A percentile compares a stretch with the other conserved stretches of the same genome.
Evolutionary conservation across 2,113 vertebrate species (phyloP).

Genomic region (Diadophis punctatus): DNA sequence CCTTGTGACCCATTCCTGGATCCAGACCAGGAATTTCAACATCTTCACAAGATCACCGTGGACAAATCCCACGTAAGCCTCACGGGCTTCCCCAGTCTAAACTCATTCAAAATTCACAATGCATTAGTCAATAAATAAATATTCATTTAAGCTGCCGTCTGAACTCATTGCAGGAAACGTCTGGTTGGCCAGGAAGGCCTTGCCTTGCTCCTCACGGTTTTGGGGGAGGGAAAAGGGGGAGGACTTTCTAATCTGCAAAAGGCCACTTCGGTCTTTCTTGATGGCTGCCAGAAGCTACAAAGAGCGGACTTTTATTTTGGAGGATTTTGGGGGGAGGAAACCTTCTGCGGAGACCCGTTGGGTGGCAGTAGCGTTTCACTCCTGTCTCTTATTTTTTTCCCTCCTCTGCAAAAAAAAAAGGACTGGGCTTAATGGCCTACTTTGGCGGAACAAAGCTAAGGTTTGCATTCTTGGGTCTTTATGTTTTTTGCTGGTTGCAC

Average conservation of each 20-base stretch:
- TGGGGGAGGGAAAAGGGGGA: neutral
- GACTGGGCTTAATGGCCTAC: slow-evolving; percentile 1
- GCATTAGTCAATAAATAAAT: neutral
- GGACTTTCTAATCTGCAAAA: no score
- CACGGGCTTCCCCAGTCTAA: neutral
- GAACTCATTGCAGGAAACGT: neutral
- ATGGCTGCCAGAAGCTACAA: neutral
- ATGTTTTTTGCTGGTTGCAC: neutral
- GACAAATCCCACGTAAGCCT: neutral
- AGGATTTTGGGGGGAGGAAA: neutral
- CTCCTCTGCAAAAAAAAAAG: neutral
- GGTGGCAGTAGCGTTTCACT: slow-evolving; percentile 17
- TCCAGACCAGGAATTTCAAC: neutral
- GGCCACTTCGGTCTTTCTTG: neutral
- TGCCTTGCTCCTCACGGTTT: neutral
- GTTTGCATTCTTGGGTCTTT: neutral
- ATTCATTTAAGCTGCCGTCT: neutral
- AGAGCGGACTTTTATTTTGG: slow-evolving; percentile 60
- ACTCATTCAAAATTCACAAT: neutral
- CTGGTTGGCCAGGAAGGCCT: neutral
- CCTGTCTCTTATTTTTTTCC: no score
- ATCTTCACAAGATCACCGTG: neutral
- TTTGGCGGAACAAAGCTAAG: neutral
- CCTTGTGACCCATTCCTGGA: neutral
- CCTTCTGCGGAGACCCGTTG: neutral